Conservation (phyloP, 1,140 invertebrate species). For the Kradibia gibbosae region DNA sequence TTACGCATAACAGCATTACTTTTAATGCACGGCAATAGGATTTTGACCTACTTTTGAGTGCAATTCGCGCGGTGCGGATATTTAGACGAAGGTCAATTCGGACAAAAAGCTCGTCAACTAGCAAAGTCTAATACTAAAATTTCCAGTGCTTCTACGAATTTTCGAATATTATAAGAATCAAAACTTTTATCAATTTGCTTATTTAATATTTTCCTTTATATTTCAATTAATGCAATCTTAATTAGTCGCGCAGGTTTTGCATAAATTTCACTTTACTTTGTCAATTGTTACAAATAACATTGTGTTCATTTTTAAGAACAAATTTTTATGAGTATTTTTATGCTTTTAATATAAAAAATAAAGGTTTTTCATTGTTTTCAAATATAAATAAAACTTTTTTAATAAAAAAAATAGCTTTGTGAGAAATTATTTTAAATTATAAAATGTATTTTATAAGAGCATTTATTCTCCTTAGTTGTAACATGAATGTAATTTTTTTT, state of each 20-base stretch:
- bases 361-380: not conserved
- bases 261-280: not conserved
- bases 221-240: not conserved
- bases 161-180: not conserved
- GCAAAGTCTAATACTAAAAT: conserved; percentile 44
- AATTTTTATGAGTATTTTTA: too few species aligned
- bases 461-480: not conserved
- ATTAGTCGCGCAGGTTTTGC: not conserved
- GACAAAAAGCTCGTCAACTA: conserved; percentile 53
- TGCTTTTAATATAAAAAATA: too few species aligned
- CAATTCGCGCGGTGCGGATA: conserved; percentile 56
- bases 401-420: not conserved
- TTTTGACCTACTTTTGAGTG: conserved; percentile 58
- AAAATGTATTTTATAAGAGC: not conserved
- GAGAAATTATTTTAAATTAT: not conserved
- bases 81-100: conserved; percentile 55
- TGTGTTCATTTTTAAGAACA: too few species aligned
- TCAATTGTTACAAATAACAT: too few species aligned
- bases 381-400: not conserved
- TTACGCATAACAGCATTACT: not conserved
- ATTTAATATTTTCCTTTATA: conserved; percentile 2
- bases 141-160: not conserved
- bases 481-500: conserved; percentile 6
- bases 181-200: conserved; percentile 12
- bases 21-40: conserved; percentile 48